Conservation (phyloP, 1,140 invertebrate genomes). For the Tetramorium parvispinum region DNA sequence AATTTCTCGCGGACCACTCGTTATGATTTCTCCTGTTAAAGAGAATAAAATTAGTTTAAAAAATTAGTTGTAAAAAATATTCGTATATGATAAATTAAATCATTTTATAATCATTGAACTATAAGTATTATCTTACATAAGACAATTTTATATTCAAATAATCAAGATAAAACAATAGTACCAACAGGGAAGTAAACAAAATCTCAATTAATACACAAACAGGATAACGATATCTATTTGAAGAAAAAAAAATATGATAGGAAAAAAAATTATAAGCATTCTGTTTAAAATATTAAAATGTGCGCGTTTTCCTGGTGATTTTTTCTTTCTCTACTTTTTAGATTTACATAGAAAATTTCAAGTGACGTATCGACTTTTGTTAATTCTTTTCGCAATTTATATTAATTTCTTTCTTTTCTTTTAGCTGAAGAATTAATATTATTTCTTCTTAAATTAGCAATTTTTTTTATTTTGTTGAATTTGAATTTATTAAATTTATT, state of each 20-base stretch:
- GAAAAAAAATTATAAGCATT: background rate
- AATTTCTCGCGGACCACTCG: slow-evolving; percentile 90
- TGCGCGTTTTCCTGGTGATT: background rate
- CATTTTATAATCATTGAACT: background rate
- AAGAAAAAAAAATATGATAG: no score
- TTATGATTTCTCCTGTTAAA: slow-evolving; percentile 89
- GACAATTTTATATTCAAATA: background rate
- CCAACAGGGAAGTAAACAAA: background rate
- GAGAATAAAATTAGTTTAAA: background rate
- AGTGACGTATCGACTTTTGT: background rate
- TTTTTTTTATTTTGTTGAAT: background rate
- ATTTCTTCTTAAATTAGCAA: background rate
- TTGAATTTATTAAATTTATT: background rate
- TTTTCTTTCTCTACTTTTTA: background rate
- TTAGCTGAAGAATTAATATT: background rate
- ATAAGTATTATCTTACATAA: background rate
- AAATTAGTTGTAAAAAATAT: no score
- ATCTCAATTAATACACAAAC: background rate
- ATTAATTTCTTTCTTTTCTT: background rate
- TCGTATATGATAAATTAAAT: no score
- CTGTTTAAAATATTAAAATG: background rate
- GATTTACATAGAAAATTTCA: background rate
- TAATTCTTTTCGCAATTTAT: background rate
- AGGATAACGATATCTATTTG: no score
- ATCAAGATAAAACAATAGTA: background rate